phyloP scores from a whole-genome alignment of 2,113 vertebrate genomes.

The Gallinago paraguaiae region DNA sequence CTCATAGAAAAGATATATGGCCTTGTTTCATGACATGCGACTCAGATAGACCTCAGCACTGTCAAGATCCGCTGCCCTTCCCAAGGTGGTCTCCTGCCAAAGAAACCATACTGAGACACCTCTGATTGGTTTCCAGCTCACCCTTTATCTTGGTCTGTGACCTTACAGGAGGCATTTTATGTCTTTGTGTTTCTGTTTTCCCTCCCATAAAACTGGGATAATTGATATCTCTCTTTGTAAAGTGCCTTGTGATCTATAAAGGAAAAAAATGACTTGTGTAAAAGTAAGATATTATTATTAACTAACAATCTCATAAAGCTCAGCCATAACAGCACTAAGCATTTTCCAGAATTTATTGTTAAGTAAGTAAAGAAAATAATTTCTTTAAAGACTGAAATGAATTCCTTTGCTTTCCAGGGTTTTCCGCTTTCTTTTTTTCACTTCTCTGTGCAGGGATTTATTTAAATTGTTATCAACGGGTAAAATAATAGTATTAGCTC shows the following conservation, averaged over 20 bases:
- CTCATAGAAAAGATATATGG: conserved; percentile 8
- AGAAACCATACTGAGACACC: not conserved
- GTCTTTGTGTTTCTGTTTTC: not conserved
- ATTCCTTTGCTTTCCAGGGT: not conserved
- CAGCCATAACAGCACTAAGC: not conserved
- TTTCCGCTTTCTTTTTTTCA: not conserved
- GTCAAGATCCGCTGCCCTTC: not conserved
- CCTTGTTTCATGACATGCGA: not conserved
- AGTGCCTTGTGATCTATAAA: not conserved
- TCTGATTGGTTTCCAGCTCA: not conserved
- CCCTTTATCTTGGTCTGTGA: not conserved
- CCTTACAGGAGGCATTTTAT: not conserved
- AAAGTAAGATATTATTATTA: not conserved
- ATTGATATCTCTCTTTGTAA: not conserved
- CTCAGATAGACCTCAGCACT: not conserved
- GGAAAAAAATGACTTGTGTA: not conserved
- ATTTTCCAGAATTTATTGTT: not conserved
- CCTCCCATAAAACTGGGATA: not conserved
- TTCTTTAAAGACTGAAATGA: not conserved
- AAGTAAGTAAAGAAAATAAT: not conserved
- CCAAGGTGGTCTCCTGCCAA: not conserved
- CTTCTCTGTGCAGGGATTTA: not conserved
- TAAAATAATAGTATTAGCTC: not conserved
- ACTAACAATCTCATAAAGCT: not conserved
- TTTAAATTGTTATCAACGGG: not conserved